Evolutionary conservation across 2,888 invertebrate genomes (phyloP), one percentile per base, ranked within the genome.

Genomic region (Aethes cnicana): DNA sequence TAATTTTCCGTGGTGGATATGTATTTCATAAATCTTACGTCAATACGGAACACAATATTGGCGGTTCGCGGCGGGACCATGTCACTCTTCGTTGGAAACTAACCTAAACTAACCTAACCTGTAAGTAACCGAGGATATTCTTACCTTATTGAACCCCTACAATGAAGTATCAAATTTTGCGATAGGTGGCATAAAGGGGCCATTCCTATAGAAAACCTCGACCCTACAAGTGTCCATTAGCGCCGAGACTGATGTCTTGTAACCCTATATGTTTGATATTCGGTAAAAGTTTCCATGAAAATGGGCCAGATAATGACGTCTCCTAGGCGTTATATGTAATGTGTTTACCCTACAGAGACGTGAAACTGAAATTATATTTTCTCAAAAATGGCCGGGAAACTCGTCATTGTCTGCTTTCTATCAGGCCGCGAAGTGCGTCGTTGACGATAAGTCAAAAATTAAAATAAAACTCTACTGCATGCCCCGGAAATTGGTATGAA

Each of bases 201-300:
- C 37, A 21, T 68, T 68, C 70, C 74, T 71, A 61, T 66, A 65
- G 63, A 60, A 77, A 74, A 72, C 64, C 72, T 69, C 66, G 68
- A 64, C 66, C 68, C 71, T 69, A 74, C 74, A 77, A 84, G 84
- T 79, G 85, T 84, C 85, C 86, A 86, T 85, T 86, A 86, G 75
- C 65, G 67, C 64, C 62, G 73, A 72, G 72, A 73, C 72, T 77
- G 81, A 80, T 79, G 75, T 70, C 74, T 59, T 71, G 84, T 81
- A 85, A 85, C 83, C 74, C 75, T 81, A 85, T 84, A 83, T 75
- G 79, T 85, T 82, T 84, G 82, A 77, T 75, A 73, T 78, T 81
- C 72, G 70, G 68, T 63, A 68, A 75, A 72, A 70, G 69, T 68
- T 66, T 68, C 61, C 64, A 67, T 69, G 73, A 75, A 75, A 80